A percentile compares a stretch with the other conserved stretches of the same genome.
Evolutionary conservation across 2,113 vertebrate genomes (phyloP).

Genomic region (Grantiella picta): DNA sequence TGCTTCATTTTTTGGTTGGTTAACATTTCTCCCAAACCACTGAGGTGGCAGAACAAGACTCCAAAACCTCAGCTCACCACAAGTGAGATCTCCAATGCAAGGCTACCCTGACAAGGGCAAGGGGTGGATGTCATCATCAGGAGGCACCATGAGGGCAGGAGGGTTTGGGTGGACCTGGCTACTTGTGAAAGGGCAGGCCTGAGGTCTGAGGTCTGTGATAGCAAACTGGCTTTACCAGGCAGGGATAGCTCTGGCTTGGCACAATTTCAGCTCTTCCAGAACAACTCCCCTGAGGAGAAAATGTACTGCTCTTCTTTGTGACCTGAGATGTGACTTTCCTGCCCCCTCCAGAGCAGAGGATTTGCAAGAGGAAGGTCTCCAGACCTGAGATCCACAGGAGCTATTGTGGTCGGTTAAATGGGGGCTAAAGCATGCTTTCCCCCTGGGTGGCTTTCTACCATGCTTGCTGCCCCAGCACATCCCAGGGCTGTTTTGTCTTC

Average conservation of each 20-base stretch:
- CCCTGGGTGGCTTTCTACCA: neutral
- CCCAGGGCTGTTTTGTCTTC: neutral
- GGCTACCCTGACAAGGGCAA: neutral
- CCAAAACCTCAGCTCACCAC: neutral
- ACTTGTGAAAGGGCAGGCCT: neutral
- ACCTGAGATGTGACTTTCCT: neutral
- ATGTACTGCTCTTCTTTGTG: neutral
- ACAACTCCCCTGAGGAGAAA: neutral
- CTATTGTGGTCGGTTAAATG: fast-evolving
- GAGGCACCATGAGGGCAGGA: neutral
- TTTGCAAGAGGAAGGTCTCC: neutral
- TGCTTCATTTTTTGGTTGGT: neutral
- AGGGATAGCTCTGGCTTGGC: neutral
- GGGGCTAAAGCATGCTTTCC: fast-evolving
- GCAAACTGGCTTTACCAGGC: neutral
- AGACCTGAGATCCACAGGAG: neutral
- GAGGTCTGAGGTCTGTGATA: neutral
- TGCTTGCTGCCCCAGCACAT: neutral
- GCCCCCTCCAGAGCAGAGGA: neutral
- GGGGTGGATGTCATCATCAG: neutral
- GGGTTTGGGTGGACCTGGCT: neutral
- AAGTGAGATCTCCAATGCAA: neutral
- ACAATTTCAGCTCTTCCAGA: neutral
- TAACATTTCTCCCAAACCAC: neutral
- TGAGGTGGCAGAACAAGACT: neutral